Evolutionary conservation across 35 echinoderm and acorn worm species (phyloP), one percentile per base, ranked within the genome.

Genomic region (Chiridota heheva): DNA sequence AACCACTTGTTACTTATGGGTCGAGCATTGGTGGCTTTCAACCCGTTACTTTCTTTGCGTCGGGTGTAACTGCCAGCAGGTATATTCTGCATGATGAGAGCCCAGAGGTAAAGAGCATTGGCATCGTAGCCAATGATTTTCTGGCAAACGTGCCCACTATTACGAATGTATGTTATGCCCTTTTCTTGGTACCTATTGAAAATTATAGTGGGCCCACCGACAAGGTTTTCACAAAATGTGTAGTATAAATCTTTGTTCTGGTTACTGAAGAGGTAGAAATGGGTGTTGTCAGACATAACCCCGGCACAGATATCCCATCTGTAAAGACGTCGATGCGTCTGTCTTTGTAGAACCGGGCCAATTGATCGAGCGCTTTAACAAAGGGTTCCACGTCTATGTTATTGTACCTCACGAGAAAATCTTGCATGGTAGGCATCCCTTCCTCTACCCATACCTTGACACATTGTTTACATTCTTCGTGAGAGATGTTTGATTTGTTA

Each of bases 21-120:
- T 28, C 17, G 82, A 61, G n/a, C 76, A 32, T 36, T 67, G 33
- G 45, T 44, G 26, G 22, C 30, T 28, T 72, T 81, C 29, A 89
- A 89, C 1, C 38, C 49, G 17, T 30, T 63, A 7, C 82, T 69
- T 33, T 45, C 46, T 56, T 25, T 57, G 1, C 77, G 60, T 60
- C 86, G 30, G 25, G 65, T 44, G 49, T 82, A 89, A 35, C 30
- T 58, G 16, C 77, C 86, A 24, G 77, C 62, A 16, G 86, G 86
- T 78, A 81, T 87, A 7, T 78, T 44, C 22, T 87, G 85, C 85
- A 79, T 87, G 15, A 87, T 66, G n/a, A n/a, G n/a, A n/a, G 85
- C 74, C 73, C 48, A 66, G 3, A 88, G 40, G 39, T 81, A 87
- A 28, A 87, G 74, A 3, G 85, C 85, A 33, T 87, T 87, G 44